These are phyloP conservation scores for Tipula unca DNA, from an alignment of 2,888 invertebrate genomes.

Conservation along the genomic window DNA sequence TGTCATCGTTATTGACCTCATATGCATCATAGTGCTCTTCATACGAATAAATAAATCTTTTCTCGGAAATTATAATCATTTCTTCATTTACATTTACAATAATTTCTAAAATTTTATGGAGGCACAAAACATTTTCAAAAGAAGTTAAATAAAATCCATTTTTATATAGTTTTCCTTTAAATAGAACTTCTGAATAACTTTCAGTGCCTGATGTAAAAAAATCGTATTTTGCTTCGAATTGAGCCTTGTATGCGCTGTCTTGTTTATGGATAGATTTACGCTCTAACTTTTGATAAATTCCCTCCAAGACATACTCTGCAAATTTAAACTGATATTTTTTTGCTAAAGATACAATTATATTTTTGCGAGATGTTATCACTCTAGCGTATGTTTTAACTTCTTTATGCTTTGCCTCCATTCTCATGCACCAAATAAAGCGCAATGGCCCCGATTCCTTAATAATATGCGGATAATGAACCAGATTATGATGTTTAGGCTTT, in stretches of 20 bases:
- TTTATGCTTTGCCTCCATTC: constrained; percentile 21
- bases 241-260: too few relatives aligned
- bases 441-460: constrained; percentile 20
- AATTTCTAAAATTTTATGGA: not conserved
- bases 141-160: not conserved
- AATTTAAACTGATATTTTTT: constrained; percentile 16
- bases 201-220: not conserved
- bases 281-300: not conserved
- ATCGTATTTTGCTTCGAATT: not conserved
- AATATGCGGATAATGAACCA: constrained; percentile 18
- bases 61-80: not conserved
- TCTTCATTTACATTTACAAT: not conserved
- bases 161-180: constrained; percentile 15
- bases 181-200: not conserved
- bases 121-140: not conserved
- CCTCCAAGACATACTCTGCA: not conserved
- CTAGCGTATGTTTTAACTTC: constrained; percentile 21
- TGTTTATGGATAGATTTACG: too few relatives aligned
- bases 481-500: constrained; percentile 23
- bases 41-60: not conserved
- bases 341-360: not conserved
- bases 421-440: constrained; percentile 19
- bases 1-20: constrained; percentile 16
- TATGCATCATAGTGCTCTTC: not conserved
- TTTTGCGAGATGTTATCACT: not conserved